Evolutionary conservation across 2,888 invertebrate species (phyloP).

Genomic region (Stratiomys singularior): DNA sequence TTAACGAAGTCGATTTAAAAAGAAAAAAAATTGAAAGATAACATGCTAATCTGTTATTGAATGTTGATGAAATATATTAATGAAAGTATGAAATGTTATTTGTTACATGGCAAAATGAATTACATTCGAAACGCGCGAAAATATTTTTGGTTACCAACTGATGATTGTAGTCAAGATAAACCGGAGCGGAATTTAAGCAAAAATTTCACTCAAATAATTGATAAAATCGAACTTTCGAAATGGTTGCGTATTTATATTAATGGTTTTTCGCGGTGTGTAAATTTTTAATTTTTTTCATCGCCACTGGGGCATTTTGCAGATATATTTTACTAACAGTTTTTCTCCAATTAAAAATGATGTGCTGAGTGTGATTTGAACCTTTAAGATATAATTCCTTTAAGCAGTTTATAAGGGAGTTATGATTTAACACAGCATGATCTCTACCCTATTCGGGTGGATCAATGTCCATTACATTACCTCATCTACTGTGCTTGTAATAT

Average conservation of each 20-base stretch:
- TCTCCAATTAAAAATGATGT: background rate
- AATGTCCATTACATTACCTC: too few relatives aligned
- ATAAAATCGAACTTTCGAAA: conserved; percentile 7
- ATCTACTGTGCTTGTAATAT: too few relatives aligned
- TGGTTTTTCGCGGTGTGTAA: conserved; percentile 20
- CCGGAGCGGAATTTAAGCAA: conserved; percentile 4
- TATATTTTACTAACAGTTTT: background rate
- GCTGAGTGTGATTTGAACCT: background rate
- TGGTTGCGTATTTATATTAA: conserved; percentile 22
- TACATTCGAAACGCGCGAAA: conserved; percentile 9
- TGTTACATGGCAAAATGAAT: background rate
- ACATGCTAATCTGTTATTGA: conserved; percentile 15
- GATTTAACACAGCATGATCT: too few relatives aligned
- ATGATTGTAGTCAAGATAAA: conserved; percentile 22
- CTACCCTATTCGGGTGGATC: too few relatives aligned
- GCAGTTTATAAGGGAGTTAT: background rate
- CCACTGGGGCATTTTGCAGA: background rate
- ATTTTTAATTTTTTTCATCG: background rate
- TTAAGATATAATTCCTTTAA: background rate
- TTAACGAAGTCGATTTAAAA: conserved; percentile 2
- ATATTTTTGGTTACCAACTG: background rate
- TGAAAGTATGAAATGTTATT: conserved; percentile 11
- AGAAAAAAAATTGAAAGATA: background rate
- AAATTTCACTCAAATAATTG: conserved; percentile 17
- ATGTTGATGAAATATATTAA: conserved; percentile 16